Evolutionary conservation across 2,888 invertebrate species (phyloP).

Genomic region (Lycophotia porphyrea): DNA sequence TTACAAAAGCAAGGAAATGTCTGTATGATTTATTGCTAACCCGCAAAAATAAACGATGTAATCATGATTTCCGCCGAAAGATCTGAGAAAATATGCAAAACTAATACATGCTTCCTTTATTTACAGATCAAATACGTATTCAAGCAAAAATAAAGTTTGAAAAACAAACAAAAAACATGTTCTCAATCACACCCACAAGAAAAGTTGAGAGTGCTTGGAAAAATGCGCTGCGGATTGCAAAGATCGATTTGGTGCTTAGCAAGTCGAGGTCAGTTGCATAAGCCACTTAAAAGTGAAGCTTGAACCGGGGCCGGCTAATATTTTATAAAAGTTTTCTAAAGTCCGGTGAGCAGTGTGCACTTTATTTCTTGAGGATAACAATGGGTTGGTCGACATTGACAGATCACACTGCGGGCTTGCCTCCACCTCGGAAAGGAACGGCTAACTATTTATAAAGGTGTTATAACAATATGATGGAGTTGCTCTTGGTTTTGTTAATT

Average conservation of each 20-base stretch:
- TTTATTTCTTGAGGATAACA: slow-evolving; percentile 83
- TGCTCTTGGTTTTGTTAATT: slow-evolving; percentile 51
- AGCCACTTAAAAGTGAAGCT: slow-evolving; percentile 67
- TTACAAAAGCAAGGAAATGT: slow-evolving; percentile 19
- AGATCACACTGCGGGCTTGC: slow-evolving; percentile 72
- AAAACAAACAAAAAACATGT: slow-evolving; percentile 55
- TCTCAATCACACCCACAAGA: slow-evolving; percentile 48
- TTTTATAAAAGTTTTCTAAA: slow-evolving; percentile 80
- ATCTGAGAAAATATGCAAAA: slow-evolving; percentile 56
- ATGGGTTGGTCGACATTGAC: slow-evolving; percentile 83
- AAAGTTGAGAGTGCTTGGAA: slow-evolving; percentile 65
- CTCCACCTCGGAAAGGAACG: slow-evolving; percentile 53
- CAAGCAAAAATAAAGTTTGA: slow-evolving; percentile 44
- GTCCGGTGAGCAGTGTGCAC: slow-evolving; percentile 76
- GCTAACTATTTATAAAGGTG: slow-evolving; percentile 60
- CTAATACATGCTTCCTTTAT: slow-evolving; percentile 37
- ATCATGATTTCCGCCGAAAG: slow-evolving; percentile 60
- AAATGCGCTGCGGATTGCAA: slow-evolving; percentile 63
- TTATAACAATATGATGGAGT: slow-evolving; percentile 61
- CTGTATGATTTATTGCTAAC: slow-evolving; percentile 49
- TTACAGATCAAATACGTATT: slow-evolving; percentile 37
- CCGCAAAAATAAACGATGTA: slow-evolving; percentile 48
- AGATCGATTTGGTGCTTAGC: slow-evolving; percentile 70
- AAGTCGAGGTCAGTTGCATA: slow-evolving; percentile 67
- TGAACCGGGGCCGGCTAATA: slow-evolving; percentile 70